Evolutionary conservation across 2,113 vertebrate genomes (phyloP).

Genomic region (Indicator indicator): DNA sequence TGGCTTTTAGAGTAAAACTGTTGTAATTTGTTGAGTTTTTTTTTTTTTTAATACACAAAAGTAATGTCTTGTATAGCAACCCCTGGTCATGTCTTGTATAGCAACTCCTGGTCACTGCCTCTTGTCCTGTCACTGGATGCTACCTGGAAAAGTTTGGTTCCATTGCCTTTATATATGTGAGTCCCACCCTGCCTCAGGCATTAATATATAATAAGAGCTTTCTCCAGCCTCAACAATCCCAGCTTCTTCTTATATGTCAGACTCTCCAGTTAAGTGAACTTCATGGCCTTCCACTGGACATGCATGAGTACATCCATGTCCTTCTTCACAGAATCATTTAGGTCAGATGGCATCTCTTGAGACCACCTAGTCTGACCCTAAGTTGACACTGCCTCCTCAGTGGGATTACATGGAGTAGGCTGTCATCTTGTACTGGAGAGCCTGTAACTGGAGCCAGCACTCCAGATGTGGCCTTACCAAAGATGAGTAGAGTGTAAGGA

Average conservation of each 20-base stretch:
- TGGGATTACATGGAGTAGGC: background rate
- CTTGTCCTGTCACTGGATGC: background rate
- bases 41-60: background rate
- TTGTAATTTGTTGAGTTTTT: background rate
- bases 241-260: background rate
- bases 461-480: background rate
- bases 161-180: background rate
- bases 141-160: background rate
- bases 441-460: background rate
- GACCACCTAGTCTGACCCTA: background rate
- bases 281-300: background rate
- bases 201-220: accelerated
- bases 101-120: background rate
- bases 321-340: background rate
- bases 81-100: background rate
- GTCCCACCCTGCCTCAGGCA: accelerated
- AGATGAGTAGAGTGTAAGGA: background rate
- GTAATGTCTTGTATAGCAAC: background rate
- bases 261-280: background rate
- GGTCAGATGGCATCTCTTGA: background rate
- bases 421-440: background rate
- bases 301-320: background rate
- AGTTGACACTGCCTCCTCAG: accelerated
- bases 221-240: background rate
- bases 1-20: background rate